A percentile compares a stretch with the other conserved stretches of the same genome.
These are phyloP conservation scores for Neria commutata DNA, from an alignment of 2,888 invertebrate genomes.

Conservation along the genomic window DNA sequence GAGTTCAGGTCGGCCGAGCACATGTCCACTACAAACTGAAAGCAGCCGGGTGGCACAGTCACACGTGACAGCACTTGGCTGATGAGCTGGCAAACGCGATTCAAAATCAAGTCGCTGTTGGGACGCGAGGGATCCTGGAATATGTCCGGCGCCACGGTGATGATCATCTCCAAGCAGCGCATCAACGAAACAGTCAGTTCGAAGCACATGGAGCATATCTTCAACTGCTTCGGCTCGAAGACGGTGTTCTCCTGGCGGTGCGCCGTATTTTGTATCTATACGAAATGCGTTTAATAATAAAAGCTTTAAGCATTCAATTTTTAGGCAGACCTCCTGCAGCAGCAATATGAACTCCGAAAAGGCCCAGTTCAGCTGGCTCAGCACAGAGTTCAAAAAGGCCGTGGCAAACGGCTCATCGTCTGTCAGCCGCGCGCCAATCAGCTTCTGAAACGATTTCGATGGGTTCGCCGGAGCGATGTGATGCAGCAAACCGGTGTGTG, in stretches of 20 bases:
- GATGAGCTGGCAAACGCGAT: conserved; percentile 74
- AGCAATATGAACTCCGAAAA: conserved; percentile 86
- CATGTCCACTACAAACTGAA: conserved; percentile 69
- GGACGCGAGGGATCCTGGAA: conserved; percentile 70
- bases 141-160: conserved; percentile 69
- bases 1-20: conserved; percentile 70
- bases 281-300: conserved; percentile 16
- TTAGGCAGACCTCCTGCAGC: conserved; percentile 80
- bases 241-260: conserved; percentile 64
- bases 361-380: conserved; percentile 86
- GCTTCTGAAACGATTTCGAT: conserved; percentile 60
- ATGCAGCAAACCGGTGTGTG: conserved; percentile 60
- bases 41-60: conserved; percentile 73
- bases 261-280: conserved; percentile 69
- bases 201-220: conserved; percentile 84
- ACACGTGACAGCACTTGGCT: conserved; percentile 82
- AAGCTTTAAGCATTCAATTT: neutral
- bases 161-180: conserved; percentile 80
- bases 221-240: conserved; percentile 79
- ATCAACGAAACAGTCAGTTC: conserved; percentile 79
- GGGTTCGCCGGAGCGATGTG: conserved; percentile 61
- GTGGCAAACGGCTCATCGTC: conserved; percentile 71
- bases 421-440: conserved; percentile 69
- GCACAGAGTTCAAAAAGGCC: conserved; percentile 75
- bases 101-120: conserved; percentile 75